Evolutionary conservation across 37 sponge, comb jelly and placozoan species (phyloP).

Genomic region (Beroe ovata): DNA sequence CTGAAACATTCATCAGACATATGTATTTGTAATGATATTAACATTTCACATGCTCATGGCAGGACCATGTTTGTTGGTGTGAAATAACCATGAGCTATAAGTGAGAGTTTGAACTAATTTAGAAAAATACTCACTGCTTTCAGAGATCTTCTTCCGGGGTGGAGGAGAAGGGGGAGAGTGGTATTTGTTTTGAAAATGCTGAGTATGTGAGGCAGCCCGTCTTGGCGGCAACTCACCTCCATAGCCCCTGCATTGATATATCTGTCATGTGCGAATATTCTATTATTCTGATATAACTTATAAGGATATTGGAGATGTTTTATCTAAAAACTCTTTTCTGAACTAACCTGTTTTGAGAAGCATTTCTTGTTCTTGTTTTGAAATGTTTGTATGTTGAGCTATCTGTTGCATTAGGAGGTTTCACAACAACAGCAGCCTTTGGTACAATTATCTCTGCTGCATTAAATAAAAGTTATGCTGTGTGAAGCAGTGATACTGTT

Average conservation of each 20-base stretch:
- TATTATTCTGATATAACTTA: not conserved
- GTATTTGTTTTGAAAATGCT: not conserved
- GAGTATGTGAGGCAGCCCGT: not conserved
- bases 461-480: no score
- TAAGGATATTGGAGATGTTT: not conserved
- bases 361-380: not conserved
- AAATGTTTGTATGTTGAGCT: slow-evolving; percentile 42
- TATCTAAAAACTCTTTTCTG: no score
- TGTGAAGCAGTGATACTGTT: no score
- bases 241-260: not conserved
- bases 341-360: not conserved
- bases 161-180: slow-evolving; percentile 4
- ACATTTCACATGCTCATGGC: no score
- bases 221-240: not conserved
- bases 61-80: no score
- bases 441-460: slow-evolving; percentile 12
- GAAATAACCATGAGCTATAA: no score
- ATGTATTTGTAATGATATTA: no score
- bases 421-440: slow-evolving; percentile 28
- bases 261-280: not conserved
- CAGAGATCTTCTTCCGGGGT: not conserved
- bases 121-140: not conserved
- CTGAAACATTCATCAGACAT: no score
- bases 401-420: slow-evolving; percentile 7
- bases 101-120: no score